Evolutionary conservation across 1,140 invertebrate genomes (phyloP).

Genomic region (Xylocopa sonorina): DNA sequence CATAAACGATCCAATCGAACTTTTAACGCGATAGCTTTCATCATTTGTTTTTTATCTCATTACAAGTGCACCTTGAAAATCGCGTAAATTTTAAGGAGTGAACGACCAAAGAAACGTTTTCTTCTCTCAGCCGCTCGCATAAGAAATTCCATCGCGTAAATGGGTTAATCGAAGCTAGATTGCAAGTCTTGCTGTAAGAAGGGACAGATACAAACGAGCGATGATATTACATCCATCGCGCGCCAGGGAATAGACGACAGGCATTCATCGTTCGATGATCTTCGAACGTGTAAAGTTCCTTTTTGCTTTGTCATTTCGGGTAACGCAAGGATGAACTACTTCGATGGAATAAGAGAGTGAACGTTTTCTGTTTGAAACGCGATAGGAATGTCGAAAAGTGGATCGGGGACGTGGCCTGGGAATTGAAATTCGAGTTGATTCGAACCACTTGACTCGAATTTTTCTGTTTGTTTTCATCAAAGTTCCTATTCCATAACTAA

Average conservation of each 20-base stretch:
- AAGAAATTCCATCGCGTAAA: slow-evolving; percentile 51
- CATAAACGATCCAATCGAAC: background rate
- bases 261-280: background rate
- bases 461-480: too few relatives aligned
- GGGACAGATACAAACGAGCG: background rate
- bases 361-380: background rate
- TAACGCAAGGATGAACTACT: background rate
- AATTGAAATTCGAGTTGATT: too few relatives aligned
- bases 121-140: too few relatives aligned
- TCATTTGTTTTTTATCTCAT: background rate
- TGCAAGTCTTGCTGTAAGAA: background rate
- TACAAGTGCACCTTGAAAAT: background rate
- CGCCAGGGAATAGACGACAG: background rate
- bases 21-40: slow-evolving; percentile 28
- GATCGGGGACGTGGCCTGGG: too few relatives aligned
- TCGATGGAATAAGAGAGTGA: background rate
- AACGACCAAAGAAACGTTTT: background rate
- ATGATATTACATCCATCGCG: slow-evolving; percentile 22
- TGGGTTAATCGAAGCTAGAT: slow-evolving; percentile 39
- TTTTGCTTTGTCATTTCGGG: background rate
- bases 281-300: background rate
- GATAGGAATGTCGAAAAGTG: background rate
- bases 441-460: too few relatives aligned
- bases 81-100: background rate
- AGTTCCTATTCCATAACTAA: too few relatives aligned